phyloP scores from a whole-genome alignment of 1,140 invertebrate genomes.

The Platyscapa corneri region DNA sequence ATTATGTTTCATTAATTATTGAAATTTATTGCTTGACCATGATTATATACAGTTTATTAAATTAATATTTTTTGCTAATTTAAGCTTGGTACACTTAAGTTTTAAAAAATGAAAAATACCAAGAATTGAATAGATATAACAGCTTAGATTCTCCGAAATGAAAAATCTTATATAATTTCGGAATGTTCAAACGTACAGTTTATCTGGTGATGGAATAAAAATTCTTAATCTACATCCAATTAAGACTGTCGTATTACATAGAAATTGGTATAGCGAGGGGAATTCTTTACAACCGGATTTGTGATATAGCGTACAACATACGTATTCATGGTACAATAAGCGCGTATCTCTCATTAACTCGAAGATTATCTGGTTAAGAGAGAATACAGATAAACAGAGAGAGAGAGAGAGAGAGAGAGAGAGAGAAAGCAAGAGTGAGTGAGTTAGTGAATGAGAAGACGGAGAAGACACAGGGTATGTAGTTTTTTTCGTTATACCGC shows the following conservation, averaged over 20 bases:
- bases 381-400: too few relatives aligned
- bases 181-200: neutral
- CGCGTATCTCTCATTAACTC: conserved; percentile 41
- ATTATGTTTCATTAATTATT: too few relatives aligned
- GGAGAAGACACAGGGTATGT: neutral
- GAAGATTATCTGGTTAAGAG: conserved; percentile 15
- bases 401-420: neutral
- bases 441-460: neutral
- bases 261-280: neutral
- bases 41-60: too few relatives aligned
- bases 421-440: too few relatives aligned
- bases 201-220: neutral
- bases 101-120: neutral
- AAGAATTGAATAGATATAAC: too few relatives aligned
- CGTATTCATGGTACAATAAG: conserved; percentile 2
- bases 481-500: neutral
- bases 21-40: too few relatives aligned
- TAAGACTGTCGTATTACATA: neutral
- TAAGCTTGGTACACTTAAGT: too few relatives aligned
- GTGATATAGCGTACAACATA: conserved; percentile 15
- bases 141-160: too few relatives aligned
- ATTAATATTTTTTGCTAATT: too few relatives aligned
- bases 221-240: neutral
- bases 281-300: conserved; percentile 36
- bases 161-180: neutral